A percentile compares a stretch with the other conserved stretches of the same genome.
phyloP scores from a whole-genome alignment of 2,797 vertebrate species.

The Tenualosa thibaudeaui region DNA sequence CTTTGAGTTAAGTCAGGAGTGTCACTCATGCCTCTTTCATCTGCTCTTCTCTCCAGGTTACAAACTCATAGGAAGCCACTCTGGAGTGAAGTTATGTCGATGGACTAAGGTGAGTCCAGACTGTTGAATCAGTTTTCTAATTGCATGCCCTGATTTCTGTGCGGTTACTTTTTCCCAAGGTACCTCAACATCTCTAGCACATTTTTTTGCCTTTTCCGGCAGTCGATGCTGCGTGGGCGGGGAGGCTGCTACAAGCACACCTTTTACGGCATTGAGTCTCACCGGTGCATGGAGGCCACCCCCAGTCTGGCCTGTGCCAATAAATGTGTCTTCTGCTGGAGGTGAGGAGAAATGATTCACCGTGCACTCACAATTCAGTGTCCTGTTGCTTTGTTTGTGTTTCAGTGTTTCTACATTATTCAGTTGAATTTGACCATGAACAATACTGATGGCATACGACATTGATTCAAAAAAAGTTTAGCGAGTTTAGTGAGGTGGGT shows the following conservation, averaged over 20 bases:
- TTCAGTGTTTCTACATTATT: not conserved
- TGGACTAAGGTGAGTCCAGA: conserved; percentile 89
- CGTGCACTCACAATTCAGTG: not conserved
- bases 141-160: not conserved
- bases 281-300: conserved; percentile 95
- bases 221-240: conserved; percentile 93
- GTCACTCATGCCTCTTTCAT: not conserved
- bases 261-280: conserved; percentile 94
- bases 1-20: not conserved
- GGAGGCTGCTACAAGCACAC: conserved; percentile 97
- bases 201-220: conserved; percentile 24
- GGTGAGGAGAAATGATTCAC: conserved; percentile 67
- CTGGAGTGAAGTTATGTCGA: conserved; percentile 93
- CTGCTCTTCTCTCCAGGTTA: conserved; percentile 75
- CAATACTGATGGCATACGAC: not conserved
- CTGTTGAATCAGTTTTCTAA: not conserved
- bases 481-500: not conserved
- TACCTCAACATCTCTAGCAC: not conserved
- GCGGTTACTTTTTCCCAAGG: not conserved
- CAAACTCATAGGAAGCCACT: conserved; percentile 92
- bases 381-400: not conserved
- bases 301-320: conserved; percentile 94
- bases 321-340: conserved; percentile 98
- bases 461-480: not conserved
- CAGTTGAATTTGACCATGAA: not conserved